These are phyloP conservation scores for Meloidogyne hapla DNA, from an alignment of 1,140 invertebrate genomes.

Conservation along the genomic window DNA sequence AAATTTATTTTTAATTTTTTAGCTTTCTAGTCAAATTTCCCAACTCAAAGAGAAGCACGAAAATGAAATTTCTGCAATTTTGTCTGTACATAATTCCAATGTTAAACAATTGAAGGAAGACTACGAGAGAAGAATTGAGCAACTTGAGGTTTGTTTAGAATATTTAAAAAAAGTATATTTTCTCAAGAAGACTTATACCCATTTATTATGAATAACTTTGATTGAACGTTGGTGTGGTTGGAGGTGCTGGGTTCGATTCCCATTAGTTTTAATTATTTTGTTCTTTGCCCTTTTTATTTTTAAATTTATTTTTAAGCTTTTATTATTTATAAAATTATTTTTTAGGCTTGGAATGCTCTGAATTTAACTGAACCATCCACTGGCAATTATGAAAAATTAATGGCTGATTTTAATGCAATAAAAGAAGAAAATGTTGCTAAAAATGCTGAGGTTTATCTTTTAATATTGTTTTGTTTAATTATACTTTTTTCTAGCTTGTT, in stretches of 20 bases:
- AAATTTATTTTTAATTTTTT: slow-evolving; percentile 8
- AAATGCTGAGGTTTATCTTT: neutral
- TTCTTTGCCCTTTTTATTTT: too few species aligned
- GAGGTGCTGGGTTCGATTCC: too few species aligned
- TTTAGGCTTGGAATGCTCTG: slow-evolving; percentile 13
- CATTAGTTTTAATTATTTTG: too few species aligned
- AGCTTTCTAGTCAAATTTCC: slow-evolving; percentile 21
- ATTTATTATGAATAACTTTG: too few species aligned
- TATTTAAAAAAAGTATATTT: too few species aligned
- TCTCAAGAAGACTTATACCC: too few species aligned
- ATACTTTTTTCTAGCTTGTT: neutral
- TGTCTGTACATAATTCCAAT: slow-evolving; percentile 27
- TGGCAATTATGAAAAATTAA: neutral
- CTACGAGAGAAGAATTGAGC: slow-evolving; percentile 30
- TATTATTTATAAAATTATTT: neutral
- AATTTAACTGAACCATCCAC: neutral
- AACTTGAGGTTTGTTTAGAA: slow-evolving; percentile 31
- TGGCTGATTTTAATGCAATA: neutral
- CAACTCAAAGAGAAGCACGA: slow-evolving; percentile 38
- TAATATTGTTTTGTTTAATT: neutral
- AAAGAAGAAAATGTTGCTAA: neutral
- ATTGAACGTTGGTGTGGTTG: too few species aligned
- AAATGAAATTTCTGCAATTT: slow-evolving; percentile 30
- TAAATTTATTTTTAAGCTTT: too few species aligned
- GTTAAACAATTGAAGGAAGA: slow-evolving; percentile 27